Evolutionary conservation across 2,888 invertebrate species (phyloP), one percentile per base, ranked within the genome.

Genomic region (Tinea semifulvella): DNA sequence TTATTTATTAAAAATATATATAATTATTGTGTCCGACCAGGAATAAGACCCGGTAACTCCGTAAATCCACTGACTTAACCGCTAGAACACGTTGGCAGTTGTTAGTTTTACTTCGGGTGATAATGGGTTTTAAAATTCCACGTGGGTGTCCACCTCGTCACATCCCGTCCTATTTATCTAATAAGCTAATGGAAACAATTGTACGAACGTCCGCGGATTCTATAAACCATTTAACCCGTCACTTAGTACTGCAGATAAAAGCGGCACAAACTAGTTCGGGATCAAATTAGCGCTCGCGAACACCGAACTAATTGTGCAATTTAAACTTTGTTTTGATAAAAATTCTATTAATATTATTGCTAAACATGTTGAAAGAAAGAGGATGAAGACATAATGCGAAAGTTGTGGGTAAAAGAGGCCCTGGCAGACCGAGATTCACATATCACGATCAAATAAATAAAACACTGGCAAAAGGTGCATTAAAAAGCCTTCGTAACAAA

Each of bases 211-310:
- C 57, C 60, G 65, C 67, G 71, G 63, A 76, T 75, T 74, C 66
- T 71, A 74, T 74, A 64, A 70, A 66, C 54, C 61, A 61, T 68
- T 73, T 73, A 68, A 72, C 66, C 63, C 60, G 60, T 64, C 68
- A 25, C 36, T 35, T 22, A 26, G 31, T 4, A 11, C 17, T 35
- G 36, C 18, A 17, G 18, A 10, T 27, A 35, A 35, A 14, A n/a
- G 5, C 11, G 4, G 28, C 11, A n/a, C 28, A 28, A 28, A 28
- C 11, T 28, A 28, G 28, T n/a, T 22, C 22, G 5, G 22, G 6
- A 8, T 7, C 6, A 8, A 22, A 22, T 22, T 22, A 5, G 22
- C 22, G n/a, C n/a, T n/a, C n/a, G n/a, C n/a, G n/a, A n/a, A n/a
- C n/a, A n/a, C n/a, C n/a, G n/a, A 22, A 22, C 8, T 22, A 5